These are phyloP conservation scores for Neogale vison DNA, from an alignment of 2,113 vertebrate genomes.

Conservation along the genomic window DNA sequence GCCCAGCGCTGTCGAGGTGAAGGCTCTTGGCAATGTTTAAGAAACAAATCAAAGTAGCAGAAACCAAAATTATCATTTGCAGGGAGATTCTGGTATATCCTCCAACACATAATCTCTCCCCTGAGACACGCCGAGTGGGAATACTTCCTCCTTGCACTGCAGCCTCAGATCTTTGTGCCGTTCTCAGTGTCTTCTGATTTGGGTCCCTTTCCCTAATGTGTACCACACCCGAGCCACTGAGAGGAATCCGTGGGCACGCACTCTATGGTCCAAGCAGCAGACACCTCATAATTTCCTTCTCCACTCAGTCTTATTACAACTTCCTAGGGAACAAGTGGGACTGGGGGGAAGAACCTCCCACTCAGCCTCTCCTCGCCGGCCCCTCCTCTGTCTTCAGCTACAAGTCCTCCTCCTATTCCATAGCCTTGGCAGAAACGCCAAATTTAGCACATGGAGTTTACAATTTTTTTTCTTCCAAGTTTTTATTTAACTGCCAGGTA, in stretches of 20 bases:
- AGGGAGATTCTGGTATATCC: not conserved
- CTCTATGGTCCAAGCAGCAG: not conserved
- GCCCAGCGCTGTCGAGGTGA: not conserved
- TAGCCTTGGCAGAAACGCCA: not conserved
- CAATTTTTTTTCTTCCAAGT: not conserved
- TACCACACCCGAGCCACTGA: not conserved
- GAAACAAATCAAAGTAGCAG: not conserved
- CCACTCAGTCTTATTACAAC: not conserved
- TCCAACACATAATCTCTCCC: not conserved
- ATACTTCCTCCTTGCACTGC: accelerated
- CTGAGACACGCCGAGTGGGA: not conserved
- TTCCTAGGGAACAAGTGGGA: not conserved
- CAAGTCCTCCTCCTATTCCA: not conserved
- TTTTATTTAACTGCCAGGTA: not conserved
- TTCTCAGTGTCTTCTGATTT: not conserved
- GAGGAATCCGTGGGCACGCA: not conserved
- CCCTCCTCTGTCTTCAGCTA: not conserved
- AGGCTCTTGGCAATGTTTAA: not conserved
- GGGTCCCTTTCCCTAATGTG: not conserved
- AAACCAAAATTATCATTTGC: not conserved
- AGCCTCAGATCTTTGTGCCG: not conserved
- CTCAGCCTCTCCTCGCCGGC: not conserved
- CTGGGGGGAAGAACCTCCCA: not conserved
- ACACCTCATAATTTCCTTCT: not conserved
- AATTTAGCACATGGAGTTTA: not conserved